Evolutionary conservation across 2,113 vertebrate species (phyloP), one percentile per base, ranked within the genome.

Genomic region (Urocolius indicus): DNA sequence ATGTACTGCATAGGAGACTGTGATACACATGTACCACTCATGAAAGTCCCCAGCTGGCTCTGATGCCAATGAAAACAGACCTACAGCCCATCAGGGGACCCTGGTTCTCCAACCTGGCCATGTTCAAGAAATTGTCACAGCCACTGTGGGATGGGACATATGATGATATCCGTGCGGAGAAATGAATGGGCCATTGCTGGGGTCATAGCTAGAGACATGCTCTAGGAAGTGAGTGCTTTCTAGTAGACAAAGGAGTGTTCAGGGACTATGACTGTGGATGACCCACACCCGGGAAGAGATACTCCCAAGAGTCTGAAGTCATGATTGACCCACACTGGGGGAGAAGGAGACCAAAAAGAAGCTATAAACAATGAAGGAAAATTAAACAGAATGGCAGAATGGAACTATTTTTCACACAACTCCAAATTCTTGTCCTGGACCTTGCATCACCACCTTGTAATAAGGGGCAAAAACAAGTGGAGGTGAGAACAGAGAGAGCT

Each of bases 281-380:
- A n/a, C 23, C 9, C 7, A 24, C 15, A 27, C 2, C 0, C 3
- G 26, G 48, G 38, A 67, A 8, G 2, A 18, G 27, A 62, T 22
- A 16, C 15, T 62, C 6, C 29, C 5, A 17, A 36, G 26, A 23
- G 20, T 26, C 51, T 52, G 23, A 17, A 38, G 19, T 26, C 2
- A 1, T 3, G 3, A 21, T 11, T 0, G 2, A 26, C 13, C 18
- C 22, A 45, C 6, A 17, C 5, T 11, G 6, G 4, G 20, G 11
- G 7, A 41, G 12, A 18, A 10, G 26, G 27, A 52, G 72, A 36
- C 9, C 51, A 46, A 27, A 27, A 65, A 78, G 36, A 85, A 73
- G 13, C 17, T 49, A 58, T 4, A 9, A 90, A 7, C 13, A 55
- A 14, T 62, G 65, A 65, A 65, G 22, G 21, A 51, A 45, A 84